Evolutionary conservation across 2,888 invertebrate genomes (phyloP).

Genomic region (Seira musarum): DNA sequence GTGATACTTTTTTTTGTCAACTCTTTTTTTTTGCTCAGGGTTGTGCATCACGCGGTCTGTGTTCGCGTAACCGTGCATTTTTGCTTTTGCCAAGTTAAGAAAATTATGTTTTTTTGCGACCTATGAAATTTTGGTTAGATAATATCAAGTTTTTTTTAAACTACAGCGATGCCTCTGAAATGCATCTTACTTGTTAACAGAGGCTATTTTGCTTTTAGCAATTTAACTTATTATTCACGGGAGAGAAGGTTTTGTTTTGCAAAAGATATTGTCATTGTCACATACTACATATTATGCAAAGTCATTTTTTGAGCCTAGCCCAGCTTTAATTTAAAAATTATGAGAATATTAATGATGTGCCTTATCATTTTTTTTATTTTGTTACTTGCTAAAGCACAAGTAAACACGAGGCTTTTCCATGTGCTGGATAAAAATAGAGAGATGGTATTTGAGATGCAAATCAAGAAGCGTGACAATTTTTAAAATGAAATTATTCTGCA

Average conservation of each 20-base stretch:
- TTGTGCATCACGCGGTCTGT: too few species aligned
- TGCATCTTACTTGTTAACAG: background rate
- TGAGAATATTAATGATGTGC: background rate
- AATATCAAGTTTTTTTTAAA: background rate
- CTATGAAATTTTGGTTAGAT: background rate
- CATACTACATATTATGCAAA: background rate
- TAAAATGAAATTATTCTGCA: background rate
- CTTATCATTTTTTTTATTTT: background rate
- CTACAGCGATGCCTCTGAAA: background rate
- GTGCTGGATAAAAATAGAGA: background rate
- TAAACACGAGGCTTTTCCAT: background rate
- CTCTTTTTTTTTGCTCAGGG: too few species aligned
- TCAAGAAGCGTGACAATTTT: conserved; percentile 9
- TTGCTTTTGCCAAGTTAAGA: background rate
- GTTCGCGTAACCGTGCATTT: background rate
- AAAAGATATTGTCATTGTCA: conserved; percentile 1
- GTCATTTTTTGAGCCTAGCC: conserved; percentile 6
- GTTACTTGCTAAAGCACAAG: too few species aligned
- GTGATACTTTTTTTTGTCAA: too few species aligned
- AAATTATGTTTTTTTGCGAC: too few species aligned
- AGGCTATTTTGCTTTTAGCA: background rate
- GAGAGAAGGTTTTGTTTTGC: background rate
- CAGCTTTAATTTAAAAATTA: conserved; percentile 4
- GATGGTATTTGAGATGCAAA: background rate
- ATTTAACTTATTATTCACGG: too few species aligned